Conservation (phyloP, 1,140 invertebrate species). For the Anadara kagoshimensis region DNA sequence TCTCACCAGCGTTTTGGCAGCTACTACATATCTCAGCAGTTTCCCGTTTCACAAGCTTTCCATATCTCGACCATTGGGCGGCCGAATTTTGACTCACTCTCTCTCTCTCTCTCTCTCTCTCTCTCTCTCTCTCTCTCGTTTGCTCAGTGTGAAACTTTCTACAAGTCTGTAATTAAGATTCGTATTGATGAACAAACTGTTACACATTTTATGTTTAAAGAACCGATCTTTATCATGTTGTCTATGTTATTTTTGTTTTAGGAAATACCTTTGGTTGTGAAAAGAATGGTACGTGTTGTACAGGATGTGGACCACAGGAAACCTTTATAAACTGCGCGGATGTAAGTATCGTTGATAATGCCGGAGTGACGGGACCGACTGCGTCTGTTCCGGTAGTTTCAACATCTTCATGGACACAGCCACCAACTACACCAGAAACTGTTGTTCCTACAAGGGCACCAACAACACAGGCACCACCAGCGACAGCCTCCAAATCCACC, state of each 20-base stretch:
- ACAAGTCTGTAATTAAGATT: too few species aligned
- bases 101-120: too few species aligned
- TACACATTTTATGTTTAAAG: too few species aligned
- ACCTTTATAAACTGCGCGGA: slow-evolving; percentile 40
- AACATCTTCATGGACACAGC: not conserved
- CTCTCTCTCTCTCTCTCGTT: too few species aligned
- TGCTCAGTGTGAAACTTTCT: too few species aligned
- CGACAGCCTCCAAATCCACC: not conserved
- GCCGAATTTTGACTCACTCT: too few species aligned
- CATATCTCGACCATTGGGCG: too few species aligned
- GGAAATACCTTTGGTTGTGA: slow-evolving; percentile 10
- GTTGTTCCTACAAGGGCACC: not conserved
- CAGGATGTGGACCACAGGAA: slow-evolving; percentile 35
- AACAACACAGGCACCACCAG: not conserved
- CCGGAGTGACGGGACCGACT: not conserved
- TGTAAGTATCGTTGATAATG: slow-evolving; percentile 4
- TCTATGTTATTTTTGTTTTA: not conserved
- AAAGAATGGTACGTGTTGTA: not conserved
- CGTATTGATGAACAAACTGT: too few species aligned
- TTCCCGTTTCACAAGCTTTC: too few species aligned
- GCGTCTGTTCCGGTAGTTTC: not conserved
- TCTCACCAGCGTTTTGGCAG: too few species aligned
- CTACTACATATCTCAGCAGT: too few species aligned
- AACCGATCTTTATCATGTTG: too few species aligned
- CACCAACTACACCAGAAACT: not conserved